These are phyloP conservation scores for Isichthys henryi DNA, from an alignment of 2,113 vertebrate species.

Conservation along the genomic window DNA sequence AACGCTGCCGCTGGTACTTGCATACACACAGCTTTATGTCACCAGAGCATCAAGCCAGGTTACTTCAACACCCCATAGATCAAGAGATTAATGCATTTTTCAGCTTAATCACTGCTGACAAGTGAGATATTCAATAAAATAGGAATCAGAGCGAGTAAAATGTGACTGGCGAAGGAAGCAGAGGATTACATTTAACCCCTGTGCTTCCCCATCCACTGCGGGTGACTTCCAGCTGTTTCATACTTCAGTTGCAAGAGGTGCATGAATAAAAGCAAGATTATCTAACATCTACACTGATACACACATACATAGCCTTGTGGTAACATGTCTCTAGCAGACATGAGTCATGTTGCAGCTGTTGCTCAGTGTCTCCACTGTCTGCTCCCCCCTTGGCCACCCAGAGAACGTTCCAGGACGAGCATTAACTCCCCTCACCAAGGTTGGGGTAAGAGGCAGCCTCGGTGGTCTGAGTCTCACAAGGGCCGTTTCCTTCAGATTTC, in stretches of 20 bases:
- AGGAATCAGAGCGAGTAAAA: neutral
- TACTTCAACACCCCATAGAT: neutral
- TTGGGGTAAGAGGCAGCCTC: neutral
- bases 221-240: neutral
- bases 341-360: neutral
- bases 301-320: neutral
- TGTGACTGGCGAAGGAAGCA: neutral
- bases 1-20: neutral
- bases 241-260: neutral
- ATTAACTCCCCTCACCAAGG: neutral
- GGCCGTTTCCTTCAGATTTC: neutral
- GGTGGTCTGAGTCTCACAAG: neutral
- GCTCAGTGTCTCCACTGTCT: neutral
- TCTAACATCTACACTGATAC: neutral
- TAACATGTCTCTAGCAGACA: neutral
- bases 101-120: neutral
- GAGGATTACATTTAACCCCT: neutral
- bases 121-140: conserved; percentile 2
- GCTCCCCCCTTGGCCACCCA: neutral
- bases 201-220: neutral
- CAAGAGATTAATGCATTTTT: neutral
- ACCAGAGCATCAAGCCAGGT: neutral
- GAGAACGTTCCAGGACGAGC: neutral
- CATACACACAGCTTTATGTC: neutral
- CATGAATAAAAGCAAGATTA: neutral